Conservation (phyloP, 2,888 invertebrate species). For the Pseudococcus longispinus region DNA sequence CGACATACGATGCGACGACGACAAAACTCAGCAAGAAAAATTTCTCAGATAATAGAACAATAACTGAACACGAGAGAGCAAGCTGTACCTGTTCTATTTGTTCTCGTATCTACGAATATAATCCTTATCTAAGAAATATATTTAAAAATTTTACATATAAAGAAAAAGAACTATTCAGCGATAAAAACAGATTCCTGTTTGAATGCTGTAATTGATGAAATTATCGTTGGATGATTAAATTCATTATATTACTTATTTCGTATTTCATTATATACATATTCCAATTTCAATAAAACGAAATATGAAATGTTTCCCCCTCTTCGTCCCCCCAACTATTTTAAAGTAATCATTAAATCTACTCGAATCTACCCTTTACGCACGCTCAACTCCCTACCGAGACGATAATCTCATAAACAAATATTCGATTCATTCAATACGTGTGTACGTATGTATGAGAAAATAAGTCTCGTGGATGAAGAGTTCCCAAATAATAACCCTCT, state of each 20-base stretch:
- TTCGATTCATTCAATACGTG: background rate
- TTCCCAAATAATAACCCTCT: background rate
- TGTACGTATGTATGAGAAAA: background rate
- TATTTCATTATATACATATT: background rate
- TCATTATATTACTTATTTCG: background rate
- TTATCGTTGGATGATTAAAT: constrained; percentile 12
- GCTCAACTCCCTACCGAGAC: background rate
- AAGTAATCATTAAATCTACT: background rate
- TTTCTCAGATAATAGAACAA: constrained; percentile 5
- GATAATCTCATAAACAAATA: constrained; percentile 26
- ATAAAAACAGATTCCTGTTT: constrained; percentile 6
- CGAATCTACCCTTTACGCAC: background rate
- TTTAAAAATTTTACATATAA: background rate
- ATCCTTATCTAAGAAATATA: background rate
- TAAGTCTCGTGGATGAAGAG: background rate
- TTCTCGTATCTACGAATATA: background rate
- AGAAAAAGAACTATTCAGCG: background rate
- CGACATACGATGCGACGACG: background rate
- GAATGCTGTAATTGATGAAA: constrained; percentile 23
- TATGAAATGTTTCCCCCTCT: background rate
- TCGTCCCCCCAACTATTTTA: background rate
- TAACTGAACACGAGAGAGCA: background rate
- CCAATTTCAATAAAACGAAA: background rate
- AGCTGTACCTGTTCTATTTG: background rate
- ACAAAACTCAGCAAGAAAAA: background rate